Evolutionary conservation across 2,113 vertebrate species (phyloP).

Genomic region (Pelecanoides urinatrix): DNA sequence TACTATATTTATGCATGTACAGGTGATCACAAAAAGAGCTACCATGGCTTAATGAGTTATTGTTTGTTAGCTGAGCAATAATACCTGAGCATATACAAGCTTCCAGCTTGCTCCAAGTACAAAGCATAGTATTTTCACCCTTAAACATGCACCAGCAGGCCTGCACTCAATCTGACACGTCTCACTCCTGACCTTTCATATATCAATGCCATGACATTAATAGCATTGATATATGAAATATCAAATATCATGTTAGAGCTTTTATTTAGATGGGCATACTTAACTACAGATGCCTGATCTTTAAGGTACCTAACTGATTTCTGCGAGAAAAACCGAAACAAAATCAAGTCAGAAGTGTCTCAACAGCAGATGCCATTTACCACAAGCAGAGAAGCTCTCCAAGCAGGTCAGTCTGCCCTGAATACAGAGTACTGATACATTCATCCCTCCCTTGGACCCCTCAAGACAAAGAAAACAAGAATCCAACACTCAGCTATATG

Average conservation of each 20-base stretch:
- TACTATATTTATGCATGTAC: neutral
- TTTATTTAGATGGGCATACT: neutral
- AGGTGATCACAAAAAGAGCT: neutral
- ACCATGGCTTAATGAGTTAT: rapidly evolving
- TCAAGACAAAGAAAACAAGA: neutral
- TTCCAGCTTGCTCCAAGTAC: neutral
- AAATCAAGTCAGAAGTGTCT: neutral
- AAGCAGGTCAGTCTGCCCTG: neutral
- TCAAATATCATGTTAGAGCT: neutral
- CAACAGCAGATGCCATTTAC: neutral
- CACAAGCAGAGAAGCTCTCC: neutral
- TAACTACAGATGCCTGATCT: neutral
- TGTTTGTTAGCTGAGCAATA: neutral
- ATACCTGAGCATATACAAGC: neutral
- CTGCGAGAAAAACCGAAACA: neutral
- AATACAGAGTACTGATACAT: neutral
- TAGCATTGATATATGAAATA: too few species aligned
- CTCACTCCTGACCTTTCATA: neutral
- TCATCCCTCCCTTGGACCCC: neutral
- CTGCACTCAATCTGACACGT: neutral
- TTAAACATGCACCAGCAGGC: neutral
- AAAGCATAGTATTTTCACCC: neutral
- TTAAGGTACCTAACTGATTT: neutral
- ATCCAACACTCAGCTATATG: rapidly evolving
- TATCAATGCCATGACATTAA: neutral